A percentile compares a stretch with the other conserved stretches of the same genome.
phyloP scores from a whole-genome alignment of 2,113 vertebrate genomes.

The Egretta garzetta region DNA sequence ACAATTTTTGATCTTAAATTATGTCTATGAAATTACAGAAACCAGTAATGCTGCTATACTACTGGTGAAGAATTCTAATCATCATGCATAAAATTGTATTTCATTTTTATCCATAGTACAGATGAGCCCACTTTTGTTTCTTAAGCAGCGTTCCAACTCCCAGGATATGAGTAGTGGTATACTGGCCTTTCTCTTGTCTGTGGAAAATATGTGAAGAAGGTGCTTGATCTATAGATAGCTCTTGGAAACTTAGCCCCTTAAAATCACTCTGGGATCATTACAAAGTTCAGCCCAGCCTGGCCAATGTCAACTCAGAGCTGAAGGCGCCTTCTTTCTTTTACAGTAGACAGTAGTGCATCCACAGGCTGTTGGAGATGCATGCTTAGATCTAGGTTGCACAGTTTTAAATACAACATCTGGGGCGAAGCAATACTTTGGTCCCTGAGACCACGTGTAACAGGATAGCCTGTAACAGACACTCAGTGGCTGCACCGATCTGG shows the following conservation, averaged over 20 bases:
- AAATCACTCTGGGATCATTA: not conserved
- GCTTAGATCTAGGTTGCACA: not conserved
- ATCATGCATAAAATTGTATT: not conserved
- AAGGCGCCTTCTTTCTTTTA: not conserved
- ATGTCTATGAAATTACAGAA: not conserved
- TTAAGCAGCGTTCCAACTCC: not conserved
- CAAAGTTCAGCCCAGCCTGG: not conserved
- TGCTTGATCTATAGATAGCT: conserved; percentile 42
- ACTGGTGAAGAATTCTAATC: not conserved
- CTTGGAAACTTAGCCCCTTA: not conserved
- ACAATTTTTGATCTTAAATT: not conserved
- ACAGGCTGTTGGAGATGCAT: not conserved
- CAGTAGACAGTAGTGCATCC: not conserved
- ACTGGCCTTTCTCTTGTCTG: not conserved
- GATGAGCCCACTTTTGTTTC: not conserved
- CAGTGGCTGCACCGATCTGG: fast-evolving
- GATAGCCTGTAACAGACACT: not conserved
- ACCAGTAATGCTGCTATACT: not conserved
- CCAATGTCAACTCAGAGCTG: not conserved
- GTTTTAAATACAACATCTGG: not conserved
- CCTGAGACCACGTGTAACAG: fast-evolving
- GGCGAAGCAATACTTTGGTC: not conserved
- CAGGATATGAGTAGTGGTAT: not conserved
- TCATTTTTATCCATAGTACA: not conserved
- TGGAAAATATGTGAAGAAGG: conserved; percentile 40